Percentiles rank a stretch among this genome's conserved stretches.
Evolutionary conservation across 2,113 vertebrate species (phyloP).

Genomic region (Micromys minutus): DNA sequence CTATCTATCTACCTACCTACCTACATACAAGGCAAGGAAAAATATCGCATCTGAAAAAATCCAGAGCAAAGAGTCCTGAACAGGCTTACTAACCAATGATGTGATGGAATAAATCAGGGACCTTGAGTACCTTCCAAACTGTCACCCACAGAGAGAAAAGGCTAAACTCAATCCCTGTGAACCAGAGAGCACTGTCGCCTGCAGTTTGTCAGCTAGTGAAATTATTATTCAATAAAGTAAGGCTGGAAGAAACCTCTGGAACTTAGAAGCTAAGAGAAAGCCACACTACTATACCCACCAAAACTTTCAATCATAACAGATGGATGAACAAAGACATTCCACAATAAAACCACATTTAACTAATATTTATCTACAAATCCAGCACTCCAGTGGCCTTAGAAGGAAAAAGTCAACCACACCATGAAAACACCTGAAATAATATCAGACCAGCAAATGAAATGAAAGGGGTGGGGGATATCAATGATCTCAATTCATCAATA

Average conservation of each 20-base stretch:
- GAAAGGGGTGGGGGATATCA: too few relatives aligned
- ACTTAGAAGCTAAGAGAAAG: not conserved
- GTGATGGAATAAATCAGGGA: not conserved
- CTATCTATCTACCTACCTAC: not conserved
- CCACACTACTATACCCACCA: too few relatives aligned
- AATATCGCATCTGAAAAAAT: constrained; percentile 16
- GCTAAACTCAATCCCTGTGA: not conserved
- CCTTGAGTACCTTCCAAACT: not conserved
- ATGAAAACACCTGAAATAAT: too few relatives aligned
- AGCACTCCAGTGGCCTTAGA: too few relatives aligned
- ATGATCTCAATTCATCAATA: too few relatives aligned
- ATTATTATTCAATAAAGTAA: constrained; percentile 23
- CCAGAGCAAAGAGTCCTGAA: not conserved
- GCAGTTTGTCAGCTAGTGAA: not conserved
- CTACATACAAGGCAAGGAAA: not conserved
- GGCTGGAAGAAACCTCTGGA: not conserved
- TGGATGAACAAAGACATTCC: too few relatives aligned
- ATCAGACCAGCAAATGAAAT: too few relatives aligned
- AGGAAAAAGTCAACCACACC: too few relatives aligned
- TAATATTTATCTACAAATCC: too few relatives aligned
- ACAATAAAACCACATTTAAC: too few relatives aligned
- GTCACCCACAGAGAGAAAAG: not conserved
- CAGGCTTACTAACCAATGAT: not conserved
- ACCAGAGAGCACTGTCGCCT: not conserved
- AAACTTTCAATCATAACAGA: too few relatives aligned